Percentiles rank a stretch among this genome's conserved stretches.
Evolutionary conservation across 2,113 vertebrate species (phyloP).

Genomic region (Motacilla alba): DNA sequence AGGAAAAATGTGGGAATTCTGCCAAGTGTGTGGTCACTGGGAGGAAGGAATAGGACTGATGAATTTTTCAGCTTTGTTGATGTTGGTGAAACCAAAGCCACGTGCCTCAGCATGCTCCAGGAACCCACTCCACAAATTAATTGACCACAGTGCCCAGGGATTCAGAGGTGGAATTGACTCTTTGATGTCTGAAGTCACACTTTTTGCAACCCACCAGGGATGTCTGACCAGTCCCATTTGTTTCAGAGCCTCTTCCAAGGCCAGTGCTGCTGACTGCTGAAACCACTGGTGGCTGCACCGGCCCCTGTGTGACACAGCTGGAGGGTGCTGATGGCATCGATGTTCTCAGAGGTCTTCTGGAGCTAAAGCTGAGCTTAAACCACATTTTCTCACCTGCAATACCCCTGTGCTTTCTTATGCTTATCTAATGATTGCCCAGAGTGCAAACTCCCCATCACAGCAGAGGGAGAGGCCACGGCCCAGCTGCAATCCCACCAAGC

Average conservation of each 20-base stretch:
- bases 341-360: background rate
- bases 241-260: background rate
- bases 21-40: background rate
- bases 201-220: background rate
- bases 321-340: background rate
- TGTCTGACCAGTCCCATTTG: background rate
- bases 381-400: background rate
- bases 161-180: background rate
- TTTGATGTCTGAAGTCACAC: background rate
- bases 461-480: background rate
- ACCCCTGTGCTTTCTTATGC: background rate
- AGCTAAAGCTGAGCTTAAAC: background rate
- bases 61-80: background rate
- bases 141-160: accelerated
- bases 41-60: constrained; percentile 8
- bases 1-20: background rate
- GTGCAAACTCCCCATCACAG: background rate
- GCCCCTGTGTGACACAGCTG: background rate
- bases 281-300: background rate
- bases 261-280: background rate
- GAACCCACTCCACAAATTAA: background rate
- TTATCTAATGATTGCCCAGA: background rate
- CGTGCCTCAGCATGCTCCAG: background rate
- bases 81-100: background rate
- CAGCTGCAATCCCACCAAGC: background rate